Evolutionary conservation across 2,113 vertebrate genomes (phyloP), one percentile per base, ranked within the genome.

Genomic region (Gila orcuttii): DNA sequence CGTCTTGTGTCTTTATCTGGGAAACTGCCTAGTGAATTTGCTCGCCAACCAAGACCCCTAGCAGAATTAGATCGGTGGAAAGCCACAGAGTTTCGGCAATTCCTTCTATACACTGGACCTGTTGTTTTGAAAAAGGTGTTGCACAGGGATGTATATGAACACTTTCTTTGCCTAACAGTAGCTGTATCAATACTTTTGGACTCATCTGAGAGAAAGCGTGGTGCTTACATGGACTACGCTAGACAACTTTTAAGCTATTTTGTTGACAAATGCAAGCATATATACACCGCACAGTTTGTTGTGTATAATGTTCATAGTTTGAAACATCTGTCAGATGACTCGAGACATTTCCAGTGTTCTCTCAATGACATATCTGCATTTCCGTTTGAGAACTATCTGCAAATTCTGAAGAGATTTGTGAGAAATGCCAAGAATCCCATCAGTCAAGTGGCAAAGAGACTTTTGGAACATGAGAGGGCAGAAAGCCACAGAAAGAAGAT

Each of bases 291-390:
- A 42, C 7, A 8, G 1, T 42, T 42, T 42, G 1, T 13, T 10
- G 52, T 57, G 52, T 79, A 60, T 60, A 79, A 79, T 57, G 45
- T 78, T 57, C 76, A 57, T 78, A 78, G 9, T 28, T 78, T 78
- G 75, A 57, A 57, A 55, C 50, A 78, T 78, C 28, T 79, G 77
- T 79, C 77, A 79, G 77, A 79, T 79, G 77, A 79, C 31, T 13
- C 60, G 5, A 64, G 60, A 59, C 77, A 79, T 79, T 60, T 79
- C 77, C 17, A 13, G 52, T 79, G 50, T 39, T 79, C 77, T 59
- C 50, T 79, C 52, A 79, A 23, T 79, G 52, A 79, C 55, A 79
- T 57, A 57, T 79, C 77, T 79, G 52, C 28, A 36, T 79, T 79
- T 59, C 76, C 50, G n/a, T 57, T 79, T n/a, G 76, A 79, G 6